A percentile compares a stretch with the other conserved stretches of the same genome.
Evolutionary conservation across 2,888 invertebrate genomes (phyloP).

Genomic region (Lagria hirta): DNA sequence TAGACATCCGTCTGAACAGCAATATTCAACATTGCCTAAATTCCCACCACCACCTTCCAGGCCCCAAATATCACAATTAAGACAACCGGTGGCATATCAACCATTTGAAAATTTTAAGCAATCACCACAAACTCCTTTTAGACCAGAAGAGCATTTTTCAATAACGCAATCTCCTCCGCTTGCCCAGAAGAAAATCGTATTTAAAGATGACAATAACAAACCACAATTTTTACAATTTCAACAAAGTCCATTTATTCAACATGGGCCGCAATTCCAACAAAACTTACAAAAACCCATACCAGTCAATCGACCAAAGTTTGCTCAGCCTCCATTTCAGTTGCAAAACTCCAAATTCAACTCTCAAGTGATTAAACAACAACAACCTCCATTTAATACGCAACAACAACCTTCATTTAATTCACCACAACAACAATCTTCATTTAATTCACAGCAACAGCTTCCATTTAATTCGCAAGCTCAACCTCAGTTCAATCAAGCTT

Average conservation of each 20-base stretch:
- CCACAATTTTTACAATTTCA: slow-evolving; percentile 25
- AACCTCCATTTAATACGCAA: slow-evolving; percentile 26
- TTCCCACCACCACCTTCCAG: slow-evolving; percentile 8
- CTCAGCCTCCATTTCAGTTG: too few relatives aligned
- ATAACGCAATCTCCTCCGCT: slow-evolving; percentile 41
- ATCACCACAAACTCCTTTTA: slow-evolving; percentile 40
- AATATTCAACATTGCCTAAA: slow-evolving; percentile 32
- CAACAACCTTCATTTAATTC: slow-evolving; percentile 37
- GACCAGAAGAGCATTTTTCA: slow-evolving; percentile 58
- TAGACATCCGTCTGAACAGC: slow-evolving; percentile 23
- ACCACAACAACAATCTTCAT: slow-evolving; percentile 40
- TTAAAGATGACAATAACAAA: slow-evolving; percentile 28
- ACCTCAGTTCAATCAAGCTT: slow-evolving; percentile 37
- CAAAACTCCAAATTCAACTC: too few relatives aligned
- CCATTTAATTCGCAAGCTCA: slow-evolving; percentile 28
- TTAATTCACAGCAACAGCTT: slow-evolving; percentile 4
- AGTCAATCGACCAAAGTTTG: too few relatives aligned
- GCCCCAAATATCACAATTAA: slow-evolving; percentile 33
- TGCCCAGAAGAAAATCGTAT: slow-evolving; percentile 27
- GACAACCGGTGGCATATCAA: slow-evolving; percentile 47
- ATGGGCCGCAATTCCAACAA: slow-evolving; percentile 38
- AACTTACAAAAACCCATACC: too few relatives aligned
- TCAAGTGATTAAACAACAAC: slow-evolving; percentile 39
- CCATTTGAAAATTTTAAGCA: slow-evolving; percentile 41
- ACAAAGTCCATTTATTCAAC: slow-evolving; percentile 25